Evolutionary conservation across 2,888 invertebrate species (phyloP), one percentile per base, ranked within the genome.

Genomic region (Pseudococcus viburni): DNA sequence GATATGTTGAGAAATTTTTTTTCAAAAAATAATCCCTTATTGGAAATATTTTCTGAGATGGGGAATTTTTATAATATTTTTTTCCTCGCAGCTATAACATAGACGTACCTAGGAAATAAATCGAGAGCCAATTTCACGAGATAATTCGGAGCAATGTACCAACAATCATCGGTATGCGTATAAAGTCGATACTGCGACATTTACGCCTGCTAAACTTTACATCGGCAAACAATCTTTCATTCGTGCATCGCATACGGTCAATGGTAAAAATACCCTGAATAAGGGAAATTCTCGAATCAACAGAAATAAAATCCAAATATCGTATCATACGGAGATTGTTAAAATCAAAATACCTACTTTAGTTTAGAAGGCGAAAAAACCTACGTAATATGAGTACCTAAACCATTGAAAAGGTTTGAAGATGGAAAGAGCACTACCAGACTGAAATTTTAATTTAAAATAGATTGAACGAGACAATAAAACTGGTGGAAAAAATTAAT

Each of bases 221-320:
- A 42, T 42, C 11, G 84, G 84, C 84, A 84, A 84, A 84, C 84
- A 84, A 46, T 42, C 84, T 84, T 84, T n/a, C 84, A 84, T 84
- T 84, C 84, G 84, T 84, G 84, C 84, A 22, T 84, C n/a, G 84
- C 84, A 84, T 84, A 84, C 84, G 84, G 46, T 77, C 84, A 84
- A 46, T 48, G 22, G 11, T 84, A 84, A 84, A 84, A 84, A 84
- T 48, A 39, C 19, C 17, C 15, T 8, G 39, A 84, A 42, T 73
- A 73, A 33, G 33, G n/a, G 12, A 39, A 73, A 73, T 73, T 73
- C 15, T 73, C 39, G 39, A 73, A 73, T 73, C 73, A 39, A 73
- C 73, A 73, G 73, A 73, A 73, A 73, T 73, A 59, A 59, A 59
- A 59, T 59, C 59, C n/a, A n/a, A 59, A 19, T 19, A 51, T 15